Percentiles rank a stretch among this genome's conserved stretches.
Conservation (phyloP, 2,797 vertebrate species). For the Mus minutoides region DNA sequence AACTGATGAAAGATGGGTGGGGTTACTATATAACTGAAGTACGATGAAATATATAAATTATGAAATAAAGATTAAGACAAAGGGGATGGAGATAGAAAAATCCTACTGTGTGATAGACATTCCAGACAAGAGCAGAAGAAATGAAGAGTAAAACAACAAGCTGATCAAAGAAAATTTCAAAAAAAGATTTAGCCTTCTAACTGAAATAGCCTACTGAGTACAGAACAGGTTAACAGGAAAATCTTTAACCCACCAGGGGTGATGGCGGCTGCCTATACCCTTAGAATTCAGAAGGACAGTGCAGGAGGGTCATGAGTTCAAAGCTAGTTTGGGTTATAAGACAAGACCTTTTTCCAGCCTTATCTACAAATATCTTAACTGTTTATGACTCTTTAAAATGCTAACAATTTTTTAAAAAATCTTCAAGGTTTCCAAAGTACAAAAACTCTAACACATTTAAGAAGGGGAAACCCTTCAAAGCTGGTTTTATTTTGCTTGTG, state of each 20-base stretch:
- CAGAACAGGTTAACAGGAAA: neutral
- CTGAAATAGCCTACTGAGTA: neutral
- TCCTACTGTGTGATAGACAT: neutral
- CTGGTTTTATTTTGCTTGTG: neutral
- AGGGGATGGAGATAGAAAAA: neutral
- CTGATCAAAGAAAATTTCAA: constrained; percentile 3
- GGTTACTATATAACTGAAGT: neutral
- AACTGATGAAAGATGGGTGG: neutral
- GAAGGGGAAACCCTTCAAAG: neutral
- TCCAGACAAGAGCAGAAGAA: neutral
- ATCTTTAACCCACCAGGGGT: no score
- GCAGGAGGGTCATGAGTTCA: neutral
- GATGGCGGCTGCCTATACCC: no score
- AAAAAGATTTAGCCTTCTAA: neutral
- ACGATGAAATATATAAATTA: neutral
- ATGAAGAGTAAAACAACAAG: neutral
- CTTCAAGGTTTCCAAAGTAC: neutral
- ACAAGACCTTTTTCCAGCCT: neutral
- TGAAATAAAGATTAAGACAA: neutral
- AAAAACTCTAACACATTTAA: neutral
- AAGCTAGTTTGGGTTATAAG: neutral
- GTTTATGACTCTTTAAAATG: neutral
- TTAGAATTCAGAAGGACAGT: neutral
- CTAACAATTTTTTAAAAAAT: neutral
- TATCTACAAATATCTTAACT: neutral